A percentile compares a stretch with the other conserved stretches of the same genome.
These are phyloP conservation scores for Drosophila neonasuta DNA, from an alignment of 2,888 invertebrate species.

Conservation along the genomic window DNA sequence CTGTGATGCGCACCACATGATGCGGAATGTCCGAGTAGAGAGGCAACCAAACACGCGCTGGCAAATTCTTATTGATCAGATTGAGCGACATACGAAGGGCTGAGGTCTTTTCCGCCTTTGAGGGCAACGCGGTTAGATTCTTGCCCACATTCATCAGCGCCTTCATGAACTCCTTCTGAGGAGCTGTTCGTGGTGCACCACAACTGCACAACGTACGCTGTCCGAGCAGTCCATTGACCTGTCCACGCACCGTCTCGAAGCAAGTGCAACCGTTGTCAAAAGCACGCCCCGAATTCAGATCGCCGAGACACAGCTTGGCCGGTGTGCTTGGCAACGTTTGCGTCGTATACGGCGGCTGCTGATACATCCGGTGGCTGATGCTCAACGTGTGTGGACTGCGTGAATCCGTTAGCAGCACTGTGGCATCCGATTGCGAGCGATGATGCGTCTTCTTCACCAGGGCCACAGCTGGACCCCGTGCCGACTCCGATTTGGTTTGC, in stretches of 20 bases:
- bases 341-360: conserved; percentile 79
- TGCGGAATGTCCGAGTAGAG: conserved; percentile 92
- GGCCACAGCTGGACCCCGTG: conserved; percentile 46
- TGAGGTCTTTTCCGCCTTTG: conserved; percentile 96
- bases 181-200: conserved; percentile 90
- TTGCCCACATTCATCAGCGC: conserved; percentile 94
- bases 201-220: conserved; percentile 90
- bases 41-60: conserved; percentile 98
- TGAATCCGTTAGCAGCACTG: conserved; percentile 84
- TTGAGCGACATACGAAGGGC: conserved; percentile 96
- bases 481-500: conserved; percentile 37
- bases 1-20: conserved; percentile 97
- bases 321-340: conserved; percentile 80
- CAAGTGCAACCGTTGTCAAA: conserved; percentile 98
- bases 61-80: conserved; percentile 96
- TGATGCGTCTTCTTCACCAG: conserved; percentile 89
- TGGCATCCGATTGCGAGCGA: conserved; percentile 90
- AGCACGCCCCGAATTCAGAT: conserved; percentile 95
- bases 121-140: conserved; percentile 90
- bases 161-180: conserved; percentile 93
- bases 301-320: conserved; percentile 90
- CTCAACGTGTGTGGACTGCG: conserved; percentile 68
- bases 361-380: conserved; percentile 77
- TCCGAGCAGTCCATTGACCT: conserved; percentile 88
- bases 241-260: conserved; percentile 91